phyloP scores from a whole-genome alignment of 2,888 invertebrate genomes.

The Eristalinus sepulchralis region DNA sequence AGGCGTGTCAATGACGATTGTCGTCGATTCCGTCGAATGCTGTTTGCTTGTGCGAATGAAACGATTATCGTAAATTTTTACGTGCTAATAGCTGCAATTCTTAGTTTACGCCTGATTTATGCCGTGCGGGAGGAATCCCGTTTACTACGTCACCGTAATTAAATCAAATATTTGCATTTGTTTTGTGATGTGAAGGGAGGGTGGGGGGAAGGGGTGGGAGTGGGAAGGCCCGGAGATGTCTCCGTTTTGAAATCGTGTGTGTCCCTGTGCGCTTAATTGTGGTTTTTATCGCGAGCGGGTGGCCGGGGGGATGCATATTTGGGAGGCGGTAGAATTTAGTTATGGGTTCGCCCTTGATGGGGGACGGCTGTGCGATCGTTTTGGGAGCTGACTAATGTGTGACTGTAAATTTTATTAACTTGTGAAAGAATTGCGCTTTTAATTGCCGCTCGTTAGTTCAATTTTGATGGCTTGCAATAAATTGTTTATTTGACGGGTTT shows the following conservation, averaged over 20 bases:
- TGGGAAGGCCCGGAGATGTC: constrained; percentile 3
- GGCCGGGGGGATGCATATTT: background rate
- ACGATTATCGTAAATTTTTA: constrained; percentile 65
- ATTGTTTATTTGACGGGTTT: no score
- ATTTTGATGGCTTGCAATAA: no score
- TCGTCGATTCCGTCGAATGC: background rate
- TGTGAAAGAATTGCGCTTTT: background rate
- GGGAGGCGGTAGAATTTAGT: background rate
- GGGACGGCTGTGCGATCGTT: background rate
- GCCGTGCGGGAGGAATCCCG: constrained; percentile 3
- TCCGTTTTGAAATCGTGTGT: constrained; percentile 15
- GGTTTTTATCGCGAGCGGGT: background rate
- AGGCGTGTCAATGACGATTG: constrained; percentile 10
- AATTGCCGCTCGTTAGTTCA: background rate
- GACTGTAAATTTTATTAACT: background rate
- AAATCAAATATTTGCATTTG: constrained; percentile 67
- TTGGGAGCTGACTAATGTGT: background rate
- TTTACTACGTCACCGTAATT: constrained; percentile 59
- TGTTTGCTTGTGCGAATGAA: constrained; percentile 34
- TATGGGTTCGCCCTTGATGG: background rate
- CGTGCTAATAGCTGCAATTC: constrained; percentile 68
- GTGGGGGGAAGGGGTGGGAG: background rate
- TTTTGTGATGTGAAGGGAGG: background rate
- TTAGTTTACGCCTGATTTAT: constrained; percentile 40
- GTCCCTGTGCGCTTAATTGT: background rate